Conservation (phyloP, 1,140 invertebrate genomes). For the Pogonomyrmex californicus region DNA sequence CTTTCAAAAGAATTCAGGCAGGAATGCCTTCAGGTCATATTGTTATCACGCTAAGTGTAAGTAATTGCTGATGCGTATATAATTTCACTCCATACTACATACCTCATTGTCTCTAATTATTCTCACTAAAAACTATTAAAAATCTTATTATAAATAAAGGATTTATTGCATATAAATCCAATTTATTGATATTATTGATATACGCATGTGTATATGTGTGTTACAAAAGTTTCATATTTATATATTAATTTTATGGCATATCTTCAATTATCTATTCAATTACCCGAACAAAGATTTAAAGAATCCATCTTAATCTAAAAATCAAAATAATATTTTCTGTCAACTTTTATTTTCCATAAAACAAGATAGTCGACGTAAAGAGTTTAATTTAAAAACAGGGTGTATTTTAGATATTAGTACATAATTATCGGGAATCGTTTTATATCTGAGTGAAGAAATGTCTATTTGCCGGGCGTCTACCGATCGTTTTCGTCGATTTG, state of each 20-base stretch:
- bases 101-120: background rate
- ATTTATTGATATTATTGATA: background rate
- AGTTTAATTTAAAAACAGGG: background rate
- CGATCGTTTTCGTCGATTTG: constrained; percentile 59
- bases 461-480: constrained; percentile 19
- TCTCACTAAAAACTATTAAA: background rate
- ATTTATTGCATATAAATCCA: background rate
- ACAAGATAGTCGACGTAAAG: background rate
- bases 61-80: constrained; percentile 18
- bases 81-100: background rate
- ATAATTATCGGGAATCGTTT: constrained; percentile 37
- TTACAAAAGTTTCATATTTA: background rate
- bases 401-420: constrained; percentile 20
- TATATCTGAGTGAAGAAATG: constrained; percentile 25
- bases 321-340: background rate
- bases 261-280: background rate
- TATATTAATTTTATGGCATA: background rate
- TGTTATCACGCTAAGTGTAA: constrained; percentile 40
- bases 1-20: constrained; percentile 66
- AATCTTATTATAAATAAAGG: background rate
- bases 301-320: background rate
- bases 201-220: too few relatives aligned
- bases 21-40: constrained; percentile 9
- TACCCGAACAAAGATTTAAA: background rate
- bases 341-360: background rate